A percentile compares a stretch with the other conserved stretches of the same genome.
phyloP scores from a whole-genome alignment of 64 coral and sea anemone species.

The Porites lutea region DNA sequence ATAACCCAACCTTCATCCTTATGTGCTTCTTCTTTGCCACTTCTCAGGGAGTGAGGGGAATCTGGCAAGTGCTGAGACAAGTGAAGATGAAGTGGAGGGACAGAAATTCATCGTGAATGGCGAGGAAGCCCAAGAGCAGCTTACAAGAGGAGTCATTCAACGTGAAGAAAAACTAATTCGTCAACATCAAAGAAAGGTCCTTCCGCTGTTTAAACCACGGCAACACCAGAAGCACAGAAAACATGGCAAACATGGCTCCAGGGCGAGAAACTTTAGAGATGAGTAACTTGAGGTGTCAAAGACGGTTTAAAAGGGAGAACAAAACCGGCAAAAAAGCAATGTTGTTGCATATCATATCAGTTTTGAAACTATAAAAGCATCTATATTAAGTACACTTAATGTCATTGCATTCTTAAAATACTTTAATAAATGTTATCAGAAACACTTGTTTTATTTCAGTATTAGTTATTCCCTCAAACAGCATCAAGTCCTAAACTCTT shows the following conservation, averaged over 20 bases:
- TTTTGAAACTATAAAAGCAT: too few species aligned
- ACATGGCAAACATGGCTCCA: background rate
- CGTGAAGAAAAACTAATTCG: background rate
- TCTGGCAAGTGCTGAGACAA: background rate
- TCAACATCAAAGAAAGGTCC: background rate
- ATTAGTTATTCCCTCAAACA: too few species aligned
- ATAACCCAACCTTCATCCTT: too few species aligned
- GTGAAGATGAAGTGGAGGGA: background rate
- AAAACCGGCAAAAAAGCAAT: background rate
- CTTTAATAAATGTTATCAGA: too few species aligned
- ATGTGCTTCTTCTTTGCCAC: background rate
- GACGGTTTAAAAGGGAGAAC: too few species aligned
- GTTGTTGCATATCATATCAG: background rate
- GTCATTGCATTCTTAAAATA: too few species aligned
- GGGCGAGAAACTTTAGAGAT: background rate
- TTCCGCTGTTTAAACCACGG: conserved; percentile 30
- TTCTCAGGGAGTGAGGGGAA: conserved; percentile 24
- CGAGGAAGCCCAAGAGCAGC: conserved; percentile 58
- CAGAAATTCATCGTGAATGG: conserved; percentile 64
- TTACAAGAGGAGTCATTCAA: conserved; percentile 48
- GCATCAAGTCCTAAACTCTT: too few species aligned
- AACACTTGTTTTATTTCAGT: too few species aligned
- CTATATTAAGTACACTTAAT: too few species aligned
- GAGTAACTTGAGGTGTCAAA: background rate
- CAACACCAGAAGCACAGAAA: conserved; percentile 4